Percentiles rank a stretch among this genome's conserved stretches.
Evolutionary conservation across 2,888 invertebrate genomes (phyloP).

Genomic region (Siphonodentalium dalli): DNA sequence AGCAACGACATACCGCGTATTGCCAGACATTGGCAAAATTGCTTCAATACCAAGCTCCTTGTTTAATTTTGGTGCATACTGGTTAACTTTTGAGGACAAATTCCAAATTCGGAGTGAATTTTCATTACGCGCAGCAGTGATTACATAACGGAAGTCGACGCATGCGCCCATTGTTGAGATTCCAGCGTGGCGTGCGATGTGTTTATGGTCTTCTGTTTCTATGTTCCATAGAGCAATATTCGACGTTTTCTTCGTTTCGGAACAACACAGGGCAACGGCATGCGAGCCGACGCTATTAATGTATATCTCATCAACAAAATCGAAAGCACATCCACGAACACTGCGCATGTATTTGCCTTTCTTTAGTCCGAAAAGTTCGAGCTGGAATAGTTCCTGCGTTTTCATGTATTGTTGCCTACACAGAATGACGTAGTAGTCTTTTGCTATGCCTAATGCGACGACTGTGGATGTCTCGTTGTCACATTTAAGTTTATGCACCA

Average conservation of each 20-base stretch:
- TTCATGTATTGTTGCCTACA: conserved; percentile 56
- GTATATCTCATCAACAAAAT: conserved; percentile 46
- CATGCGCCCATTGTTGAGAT: conserved; percentile 51
- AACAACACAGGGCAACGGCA: conserved; percentile 51
- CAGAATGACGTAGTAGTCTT: conserved; percentile 57
- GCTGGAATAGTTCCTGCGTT: conserved; percentile 49
- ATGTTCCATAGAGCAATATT: conserved; percentile 62
- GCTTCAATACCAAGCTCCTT: conserved; percentile 47
- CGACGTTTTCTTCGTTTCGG: conserved; percentile 45
- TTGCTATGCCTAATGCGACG: conserved; percentile 50
- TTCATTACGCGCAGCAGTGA: conserved; percentile 53
- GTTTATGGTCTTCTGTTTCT: conserved; percentile 64
- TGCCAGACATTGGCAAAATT: conserved; percentile 50
- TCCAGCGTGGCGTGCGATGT: conserved; percentile 56
- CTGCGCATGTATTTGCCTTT: conserved; percentile 52
- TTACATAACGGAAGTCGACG: conserved; percentile 52
- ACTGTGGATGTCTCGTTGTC: conserved; percentile 50
- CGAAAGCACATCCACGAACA: conserved; percentile 57
- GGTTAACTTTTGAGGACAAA: conserved; percentile 49
- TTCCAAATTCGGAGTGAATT: conserved; percentile 59
- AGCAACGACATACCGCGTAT: conserved; percentile 56
- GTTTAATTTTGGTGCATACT: conserved; percentile 52
- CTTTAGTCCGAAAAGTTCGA: conserved; percentile 57
- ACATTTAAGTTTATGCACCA: conserved; percentile 49
- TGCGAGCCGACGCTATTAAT: conserved; percentile 57